phyloP scores from a whole-genome alignment of 2,113 vertebrate species.

The Gallinago jamesoni region DNA sequence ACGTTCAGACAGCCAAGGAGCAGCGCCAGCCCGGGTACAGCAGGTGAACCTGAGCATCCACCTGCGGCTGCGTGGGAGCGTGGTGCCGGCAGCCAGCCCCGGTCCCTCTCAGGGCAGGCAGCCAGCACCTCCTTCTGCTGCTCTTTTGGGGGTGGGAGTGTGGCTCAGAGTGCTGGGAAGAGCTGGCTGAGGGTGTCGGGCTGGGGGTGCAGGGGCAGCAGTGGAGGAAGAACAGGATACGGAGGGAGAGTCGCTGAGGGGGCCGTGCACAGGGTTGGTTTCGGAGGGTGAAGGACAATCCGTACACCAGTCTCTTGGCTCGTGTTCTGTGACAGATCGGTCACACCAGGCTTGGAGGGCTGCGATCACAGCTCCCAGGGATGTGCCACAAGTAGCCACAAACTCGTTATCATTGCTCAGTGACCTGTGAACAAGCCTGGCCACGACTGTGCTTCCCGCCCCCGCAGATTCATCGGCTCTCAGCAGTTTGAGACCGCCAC shows the following conservation, averaged over 20 bases:
- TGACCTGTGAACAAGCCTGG: background rate
- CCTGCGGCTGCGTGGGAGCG: background rate
- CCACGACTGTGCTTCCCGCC: background rate
- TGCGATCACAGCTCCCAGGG: background rate
- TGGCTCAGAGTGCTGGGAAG: background rate
- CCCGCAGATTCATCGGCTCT: background rate
- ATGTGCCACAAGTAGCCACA: background rate
- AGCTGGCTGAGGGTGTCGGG: background rate
- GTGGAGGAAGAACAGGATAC: background rate
- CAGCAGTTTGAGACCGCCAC: background rate
- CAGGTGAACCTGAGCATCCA: background rate
- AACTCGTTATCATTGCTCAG: background rate
- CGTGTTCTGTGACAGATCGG: background rate
- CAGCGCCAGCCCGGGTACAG: background rate
- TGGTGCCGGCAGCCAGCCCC: rapidly evolving
- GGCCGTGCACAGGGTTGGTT: background rate
- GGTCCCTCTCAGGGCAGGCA: background rate
- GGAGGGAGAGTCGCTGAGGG: background rate
- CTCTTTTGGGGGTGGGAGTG: background rate
- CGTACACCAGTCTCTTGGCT: background rate
- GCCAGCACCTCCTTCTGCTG: background rate
- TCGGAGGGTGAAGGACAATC: rapidly evolving
- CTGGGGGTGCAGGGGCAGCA: background rate
- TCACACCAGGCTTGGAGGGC: rapidly evolving
- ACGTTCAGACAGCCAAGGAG: background rate